phyloP scores from a whole-genome alignment of 1,140 invertebrate genomes.

The Pseudomyrmex dendroicus region DNA sequence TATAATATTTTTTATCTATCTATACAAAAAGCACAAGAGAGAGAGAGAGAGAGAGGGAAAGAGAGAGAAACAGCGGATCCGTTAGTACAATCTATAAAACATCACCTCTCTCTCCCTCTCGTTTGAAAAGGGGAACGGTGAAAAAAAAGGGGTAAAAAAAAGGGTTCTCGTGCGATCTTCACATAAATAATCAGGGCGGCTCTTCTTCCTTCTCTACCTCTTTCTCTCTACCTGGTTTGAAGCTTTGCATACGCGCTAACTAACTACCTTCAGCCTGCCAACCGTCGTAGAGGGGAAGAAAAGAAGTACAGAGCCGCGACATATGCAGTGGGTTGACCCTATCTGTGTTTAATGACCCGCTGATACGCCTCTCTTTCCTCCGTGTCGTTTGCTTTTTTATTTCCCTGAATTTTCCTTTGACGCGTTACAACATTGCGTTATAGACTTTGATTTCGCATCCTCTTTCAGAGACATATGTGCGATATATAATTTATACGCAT shows the following conservation, averaged over 20 bases:
- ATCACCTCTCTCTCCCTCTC: conserved; percentile 61
- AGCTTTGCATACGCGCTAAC: conserved; percentile 80
- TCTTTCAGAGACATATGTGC: no score
- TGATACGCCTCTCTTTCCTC: conserved; percentile 66
- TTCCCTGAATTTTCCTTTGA: conserved; percentile 39
- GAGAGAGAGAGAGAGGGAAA: conserved; percentile 69
- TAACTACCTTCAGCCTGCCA: conserved; percentile 72
- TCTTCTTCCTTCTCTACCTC: conserved; percentile 56
- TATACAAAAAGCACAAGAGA: conserved; percentile 78
- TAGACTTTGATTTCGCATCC: background rate
- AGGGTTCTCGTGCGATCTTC: conserved; percentile 64
- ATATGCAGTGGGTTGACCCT: conserved; percentile 79
- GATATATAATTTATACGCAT: no score
- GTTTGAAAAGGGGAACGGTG: conserved; percentile 42
- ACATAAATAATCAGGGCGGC: conserved; percentile 76
- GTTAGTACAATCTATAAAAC: conserved; percentile 61
- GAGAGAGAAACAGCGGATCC: conserved; percentile 72
- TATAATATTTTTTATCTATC: conserved; percentile 85
- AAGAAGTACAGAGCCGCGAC: conserved; percentile 68
- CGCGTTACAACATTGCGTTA: conserved; percentile 1
- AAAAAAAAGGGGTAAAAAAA: conserved; percentile 63
- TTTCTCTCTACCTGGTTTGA: conserved; percentile 68
- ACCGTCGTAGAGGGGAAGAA: conserved; percentile 46
- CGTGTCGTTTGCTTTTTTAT: conserved; percentile 45
- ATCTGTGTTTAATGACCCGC: conserved; percentile 77